A percentile compares a stretch with the other conserved stretches of the same genome.
Evolutionary conservation across 2,797 vertebrate genomes (phyloP).

Genomic region (Lithobates sylvaticus): DNA sequence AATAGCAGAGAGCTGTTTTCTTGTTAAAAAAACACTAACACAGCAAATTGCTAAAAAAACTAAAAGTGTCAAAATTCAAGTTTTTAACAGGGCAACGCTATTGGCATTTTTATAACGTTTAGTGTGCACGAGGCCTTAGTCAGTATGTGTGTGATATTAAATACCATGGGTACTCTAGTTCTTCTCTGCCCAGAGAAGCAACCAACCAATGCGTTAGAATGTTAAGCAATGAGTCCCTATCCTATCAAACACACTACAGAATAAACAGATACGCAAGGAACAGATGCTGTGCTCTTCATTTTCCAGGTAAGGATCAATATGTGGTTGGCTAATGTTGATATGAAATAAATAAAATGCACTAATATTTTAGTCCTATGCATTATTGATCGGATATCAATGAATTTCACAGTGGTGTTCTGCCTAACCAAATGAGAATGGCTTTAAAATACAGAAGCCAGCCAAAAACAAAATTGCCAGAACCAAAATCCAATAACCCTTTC

Average conservation of each 20-base stretch:
- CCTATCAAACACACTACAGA: slow-evolving; percentile 11
- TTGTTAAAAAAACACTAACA: too few species aligned
- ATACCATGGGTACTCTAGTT: background rate
- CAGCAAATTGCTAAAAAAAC: too few species aligned
- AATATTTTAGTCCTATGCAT: background rate
- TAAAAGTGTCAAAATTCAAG: too few species aligned
- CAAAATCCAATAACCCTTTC: background rate
- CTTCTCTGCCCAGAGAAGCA: background rate
- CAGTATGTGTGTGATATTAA: too few species aligned
- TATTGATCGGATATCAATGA: background rate
- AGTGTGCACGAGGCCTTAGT: too few species aligned
- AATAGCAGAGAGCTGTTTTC: too few species aligned
- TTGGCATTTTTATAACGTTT: too few species aligned
- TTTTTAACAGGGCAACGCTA: too few species aligned
- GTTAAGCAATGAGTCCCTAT: slow-evolving; percentile 15
- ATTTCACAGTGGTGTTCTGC: background rate
- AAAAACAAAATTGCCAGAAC: background rate
- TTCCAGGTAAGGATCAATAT: background rate
- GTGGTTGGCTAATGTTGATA: background rate
- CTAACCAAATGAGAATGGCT: background rate
- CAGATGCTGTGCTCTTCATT: background rate
- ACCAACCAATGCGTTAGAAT: slow-evolving; percentile 30
- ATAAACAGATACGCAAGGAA: background rate
- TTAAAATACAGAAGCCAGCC: background rate
- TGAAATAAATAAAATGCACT: background rate